Base-by-base conservation (phyloP, 2,797 vertebrate genomes). In the Ibycter americanus region DNA sequence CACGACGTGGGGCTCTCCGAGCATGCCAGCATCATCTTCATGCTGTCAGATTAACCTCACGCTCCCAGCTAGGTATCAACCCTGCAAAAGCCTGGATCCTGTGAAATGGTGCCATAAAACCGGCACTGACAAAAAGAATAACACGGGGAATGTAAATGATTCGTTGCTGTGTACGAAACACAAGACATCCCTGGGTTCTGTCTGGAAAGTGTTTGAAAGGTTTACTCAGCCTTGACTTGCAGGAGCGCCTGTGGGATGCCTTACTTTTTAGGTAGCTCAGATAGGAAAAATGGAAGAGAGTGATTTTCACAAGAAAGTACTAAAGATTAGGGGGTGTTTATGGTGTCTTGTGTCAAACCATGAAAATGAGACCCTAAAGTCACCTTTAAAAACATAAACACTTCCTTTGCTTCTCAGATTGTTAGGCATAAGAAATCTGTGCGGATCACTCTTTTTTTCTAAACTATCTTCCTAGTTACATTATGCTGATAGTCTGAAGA, bases 131-230 rank as follows among this genome's bases (percentile, higher is more conserved):
- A 91, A 55, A 59, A 93, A 18, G 66, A 92, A 44, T 18, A 91
- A 70, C 4, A 1, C 11, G 70, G 56, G 63, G 66, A 96, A 96
- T 47, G 54, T 31, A 46, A 74, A 74, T 49, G 70, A 87, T 91
- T 91, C 46, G 12, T 67, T 83, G 54, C 70, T 94, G 91, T 90
- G 90, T 95, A 91, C 67, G 83, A 94, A 97, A 40, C 31, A 95
- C 3, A 15, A 82, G 76, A 55, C 21, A 32, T 84, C 80, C 87
- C 92, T 93, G 61, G 40, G n/a, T 86, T 93, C 23, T 86, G 71
- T 94, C 94, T 72, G 63, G 68, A 55, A 88, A 95, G 27, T 52
- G 85, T 96, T 88, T 95, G 93, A 97, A 96, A 93, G 52, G 42
- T 87, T 95, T 90, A 47, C 42, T 90, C 36, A 31, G 76, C 36